Evolutionary conservation across 2,797 vertebrate genomes (phyloP).

Genomic region (Sebastes paucispinis): DNA sequence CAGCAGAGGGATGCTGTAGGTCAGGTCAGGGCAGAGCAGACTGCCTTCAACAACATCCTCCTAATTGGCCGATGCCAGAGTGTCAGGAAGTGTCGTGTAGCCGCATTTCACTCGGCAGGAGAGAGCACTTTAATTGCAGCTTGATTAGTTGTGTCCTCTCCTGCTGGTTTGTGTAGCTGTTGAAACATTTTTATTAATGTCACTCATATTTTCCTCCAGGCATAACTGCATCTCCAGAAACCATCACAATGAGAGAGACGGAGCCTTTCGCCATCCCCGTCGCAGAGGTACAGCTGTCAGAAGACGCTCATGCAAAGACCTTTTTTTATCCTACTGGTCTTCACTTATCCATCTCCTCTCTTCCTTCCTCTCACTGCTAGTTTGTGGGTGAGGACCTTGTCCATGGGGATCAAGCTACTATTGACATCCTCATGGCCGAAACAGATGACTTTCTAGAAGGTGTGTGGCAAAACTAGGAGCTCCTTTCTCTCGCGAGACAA

Average conservation of each 20-base stretch:
- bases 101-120: not conserved
- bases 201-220: slow-evolving; percentile 40
- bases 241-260: slow-evolving; percentile 76
- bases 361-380: slow-evolving; percentile 46
- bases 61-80: slow-evolving; percentile 19
- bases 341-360: not conserved
- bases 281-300: slow-evolving; percentile 50
- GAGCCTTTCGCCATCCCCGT: slow-evolving; percentile 20
- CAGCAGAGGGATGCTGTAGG: not conserved
- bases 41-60: slow-evolving; percentile 17
- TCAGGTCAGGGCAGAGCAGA: not conserved
- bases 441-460: slow-evolving; percentile 67
- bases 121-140: slow-evolving; percentile 18
- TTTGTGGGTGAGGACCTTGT: slow-evolving; percentile 76
- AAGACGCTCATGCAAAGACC: not conserved
- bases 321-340: not conserved
- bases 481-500: not conserved
- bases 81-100: slow-evolving; percentile 8
- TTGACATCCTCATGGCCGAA: slow-evolving; percentile 72
- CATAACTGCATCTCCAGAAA: slow-evolving; percentile 70
- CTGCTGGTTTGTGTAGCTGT: not conserved
- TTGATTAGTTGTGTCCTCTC: slow-evolving; percentile 20
- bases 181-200: not conserved
- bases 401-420: slow-evolving; percentile 40
- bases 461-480: slow-evolving; percentile 23